phyloP scores from a whole-genome alignment of 2,888 invertebrate species.

The Oxyteleia sp. region DNA sequence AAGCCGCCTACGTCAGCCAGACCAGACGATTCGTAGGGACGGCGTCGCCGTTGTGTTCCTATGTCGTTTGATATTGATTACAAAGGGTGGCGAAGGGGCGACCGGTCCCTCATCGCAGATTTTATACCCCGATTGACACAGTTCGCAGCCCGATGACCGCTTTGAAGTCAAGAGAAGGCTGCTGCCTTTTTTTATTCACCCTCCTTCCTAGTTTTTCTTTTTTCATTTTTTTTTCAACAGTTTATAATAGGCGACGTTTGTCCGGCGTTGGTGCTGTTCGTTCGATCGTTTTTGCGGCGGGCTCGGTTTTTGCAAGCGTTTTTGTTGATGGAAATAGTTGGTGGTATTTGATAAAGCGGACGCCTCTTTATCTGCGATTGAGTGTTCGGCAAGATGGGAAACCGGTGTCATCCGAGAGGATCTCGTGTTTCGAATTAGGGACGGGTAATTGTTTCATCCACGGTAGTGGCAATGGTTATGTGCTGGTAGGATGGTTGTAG shows the following conservation, averaged over 20 bases:
- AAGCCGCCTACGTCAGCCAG: constrained; percentile 53
- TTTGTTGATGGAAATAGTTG: constrained; percentile 38
- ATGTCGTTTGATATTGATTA: constrained; percentile 85
- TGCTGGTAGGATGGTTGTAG: too few relatives aligned
- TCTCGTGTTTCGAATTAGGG: constrained; percentile 36
- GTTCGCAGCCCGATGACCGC: constrained; percentile 83
- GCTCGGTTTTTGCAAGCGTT: constrained; percentile 30
- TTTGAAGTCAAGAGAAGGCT: constrained; percentile 81
- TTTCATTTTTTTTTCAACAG: constrained; percentile 47
- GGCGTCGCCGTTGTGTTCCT: constrained; percentile 74
- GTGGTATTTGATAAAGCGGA: constrained; percentile 33
- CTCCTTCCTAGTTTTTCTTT: constrained; percentile 64
- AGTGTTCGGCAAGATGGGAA: constrained; percentile 15
- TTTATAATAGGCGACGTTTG: constrained; percentile 49
- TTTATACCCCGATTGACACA: constrained; percentile 84
- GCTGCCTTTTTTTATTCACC: constrained; percentile 74
- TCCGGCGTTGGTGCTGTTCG: constrained; percentile 10
- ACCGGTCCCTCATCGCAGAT: constrained; percentile 79
- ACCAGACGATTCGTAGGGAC: constrained; percentile 74
- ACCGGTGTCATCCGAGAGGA: neutral
- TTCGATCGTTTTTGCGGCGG: constrained; percentile 44
- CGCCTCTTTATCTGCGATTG: constrained; percentile 15
- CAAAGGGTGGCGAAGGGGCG: constrained; percentile 76
- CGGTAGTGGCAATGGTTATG: neutral
- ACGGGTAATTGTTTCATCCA: constrained; percentile 19